Conservation (phyloP, 2,888 invertebrate genomes). For the Phanerotoma sp. region DNA sequence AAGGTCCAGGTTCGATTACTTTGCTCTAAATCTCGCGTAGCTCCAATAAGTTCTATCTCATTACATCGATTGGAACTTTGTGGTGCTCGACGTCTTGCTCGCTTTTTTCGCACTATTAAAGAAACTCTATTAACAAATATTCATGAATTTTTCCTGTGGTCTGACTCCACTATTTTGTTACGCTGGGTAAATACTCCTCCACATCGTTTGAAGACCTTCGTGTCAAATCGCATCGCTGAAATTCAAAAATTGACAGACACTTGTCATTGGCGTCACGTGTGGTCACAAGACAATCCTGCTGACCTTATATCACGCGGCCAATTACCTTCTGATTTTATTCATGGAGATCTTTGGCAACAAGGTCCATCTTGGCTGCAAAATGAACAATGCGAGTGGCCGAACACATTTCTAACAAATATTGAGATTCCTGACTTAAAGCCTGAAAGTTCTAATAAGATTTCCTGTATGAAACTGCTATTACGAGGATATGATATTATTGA, state of each 20-base stretch:
- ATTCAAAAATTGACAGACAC: background rate
- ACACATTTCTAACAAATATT: background rate
- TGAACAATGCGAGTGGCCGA: background rate
- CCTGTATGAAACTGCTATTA: background rate
- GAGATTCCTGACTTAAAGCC: background rate
- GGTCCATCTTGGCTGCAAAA: conserved; percentile 5
- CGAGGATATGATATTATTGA: background rate
- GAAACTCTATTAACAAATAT: background rate
- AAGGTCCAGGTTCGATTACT: conserved; percentile 17
- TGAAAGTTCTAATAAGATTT: background rate
- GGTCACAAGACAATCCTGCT: conserved; percentile 28
- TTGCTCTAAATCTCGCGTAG: conserved; percentile 29
- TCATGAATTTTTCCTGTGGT: background rate
- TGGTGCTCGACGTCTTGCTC: conserved; percentile 6
- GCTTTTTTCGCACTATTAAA: conserved; percentile 2
- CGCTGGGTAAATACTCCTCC: conserved; percentile 17
- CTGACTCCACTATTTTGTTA: background rate
- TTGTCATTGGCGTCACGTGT: background rate
- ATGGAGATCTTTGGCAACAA: background rate
- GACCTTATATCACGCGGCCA: conserved; percentile 31
- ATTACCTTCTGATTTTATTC: conserved; percentile 2
- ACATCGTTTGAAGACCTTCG: conserved; percentile 8
- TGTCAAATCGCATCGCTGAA: background rate
- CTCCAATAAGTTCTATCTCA: conserved; percentile 24
- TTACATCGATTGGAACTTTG: conserved; percentile 29